Percentiles rank a stretch among this genome's conserved stretches.
phyloP scores from a whole-genome alignment of 2,797 vertebrate species.

The Mallotus villosus region DNA sequence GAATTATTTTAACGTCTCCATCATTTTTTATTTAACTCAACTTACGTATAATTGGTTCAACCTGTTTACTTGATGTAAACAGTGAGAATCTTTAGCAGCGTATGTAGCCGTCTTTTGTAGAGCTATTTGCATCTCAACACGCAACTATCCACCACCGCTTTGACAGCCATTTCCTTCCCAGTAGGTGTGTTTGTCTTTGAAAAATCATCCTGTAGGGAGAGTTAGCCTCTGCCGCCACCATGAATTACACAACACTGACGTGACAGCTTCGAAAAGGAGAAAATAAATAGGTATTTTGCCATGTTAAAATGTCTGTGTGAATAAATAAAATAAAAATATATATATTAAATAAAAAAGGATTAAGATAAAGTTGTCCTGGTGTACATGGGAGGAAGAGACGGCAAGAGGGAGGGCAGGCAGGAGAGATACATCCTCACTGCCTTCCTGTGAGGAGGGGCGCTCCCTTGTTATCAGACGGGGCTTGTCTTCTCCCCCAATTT shows the following conservation, averaged over 20 bases:
- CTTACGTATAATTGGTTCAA: background rate
- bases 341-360: slow-evolving; percentile 9
- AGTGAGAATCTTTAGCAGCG: background rate
- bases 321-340: slow-evolving; percentile 4
- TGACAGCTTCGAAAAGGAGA: slow-evolving; percentile 47
- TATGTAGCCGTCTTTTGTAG: background rate
- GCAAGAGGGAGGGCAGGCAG: background rate
- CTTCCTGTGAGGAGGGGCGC: slow-evolving; percentile 36
- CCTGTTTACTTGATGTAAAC: background rate
- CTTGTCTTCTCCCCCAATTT: slow-evolving; percentile 58
- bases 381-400: slow-evolving; percentile 16
- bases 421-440: slow-evolving; percentile 29
- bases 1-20: too few relatives aligned
- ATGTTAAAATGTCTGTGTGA: slow-evolving; percentile 43
- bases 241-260: slow-evolving; percentile 57
- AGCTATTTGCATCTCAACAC: background rate
- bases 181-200: slow-evolving; percentile 17
- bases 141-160: slow-evolving; percentile 4
- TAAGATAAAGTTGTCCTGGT: slow-evolving; percentile 43
- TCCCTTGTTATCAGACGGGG: slow-evolving; percentile 60
- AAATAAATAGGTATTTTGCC: slow-evolving; percentile 49
- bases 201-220: slow-evolving; percentile 31
- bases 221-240: slow-evolving; percentile 41
- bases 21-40: too few relatives aligned
- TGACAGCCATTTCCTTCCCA: slow-evolving; percentile 14